Evolutionary conservation across 64 coral and sea anemone species (phyloP).

Genomic region (Dendronephthya gigantea): DNA sequence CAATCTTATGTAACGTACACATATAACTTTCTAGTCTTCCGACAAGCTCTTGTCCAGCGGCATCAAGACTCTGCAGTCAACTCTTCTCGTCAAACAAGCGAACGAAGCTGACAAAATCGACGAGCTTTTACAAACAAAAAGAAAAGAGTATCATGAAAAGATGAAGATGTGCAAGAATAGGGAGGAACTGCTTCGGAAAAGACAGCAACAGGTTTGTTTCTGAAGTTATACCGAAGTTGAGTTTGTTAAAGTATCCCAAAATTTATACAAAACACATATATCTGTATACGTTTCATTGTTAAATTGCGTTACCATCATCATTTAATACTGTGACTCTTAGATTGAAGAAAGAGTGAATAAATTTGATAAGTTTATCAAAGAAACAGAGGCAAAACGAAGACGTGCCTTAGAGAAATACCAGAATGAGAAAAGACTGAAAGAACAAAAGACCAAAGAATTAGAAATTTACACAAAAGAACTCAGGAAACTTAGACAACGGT

Average conservation of each 20-base stretch:
- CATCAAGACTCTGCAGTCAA: slow-evolving; percentile 87
- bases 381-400: slow-evolving; percentile 90
- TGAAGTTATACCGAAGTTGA: background rate
- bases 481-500: slow-evolving; percentile 51
- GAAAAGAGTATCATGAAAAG: slow-evolving; percentile 53
- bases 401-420: slow-evolving; percentile 90
- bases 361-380: slow-evolving; percentile 97
- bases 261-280: no score
- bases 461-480: slow-evolving; percentile 46
- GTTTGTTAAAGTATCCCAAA: background rate
- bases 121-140: slow-evolving; percentile 69
- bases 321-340: slow-evolving; percentile 16
- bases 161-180: slow-evolving; percentile 64
- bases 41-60: slow-evolving; percentile 63
- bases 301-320: background rate
- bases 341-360: slow-evolving; percentile 74
- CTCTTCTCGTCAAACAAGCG: slow-evolving; percentile 67
- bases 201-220: slow-evolving; percentile 58
- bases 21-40: background rate
- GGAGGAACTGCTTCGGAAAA: slow-evolving; percentile 78
- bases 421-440: slow-evolving; percentile 70
- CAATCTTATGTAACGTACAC: no score
- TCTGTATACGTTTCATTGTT: background rate
- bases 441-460: slow-evolving; percentile 49
- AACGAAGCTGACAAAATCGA: slow-evolving; percentile 77